Conservation (phyloP, 2,888 invertebrate species). For the Clivina fossor region DNA sequence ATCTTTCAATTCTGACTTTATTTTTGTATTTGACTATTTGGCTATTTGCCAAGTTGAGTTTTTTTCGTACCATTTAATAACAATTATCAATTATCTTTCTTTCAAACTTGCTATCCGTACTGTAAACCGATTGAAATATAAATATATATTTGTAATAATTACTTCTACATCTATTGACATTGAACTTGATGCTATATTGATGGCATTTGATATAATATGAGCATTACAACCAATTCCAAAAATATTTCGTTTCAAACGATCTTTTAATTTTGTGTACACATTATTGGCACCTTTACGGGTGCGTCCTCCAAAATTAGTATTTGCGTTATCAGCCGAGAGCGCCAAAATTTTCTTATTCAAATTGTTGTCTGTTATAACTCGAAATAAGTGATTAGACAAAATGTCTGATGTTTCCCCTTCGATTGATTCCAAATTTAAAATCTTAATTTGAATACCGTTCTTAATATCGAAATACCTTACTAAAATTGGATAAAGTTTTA, state of each 20-base stretch:
- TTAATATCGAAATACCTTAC: constrained; percentile 29
- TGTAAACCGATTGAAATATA: constrained; percentile 41
- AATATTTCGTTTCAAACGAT: constrained; percentile 34
- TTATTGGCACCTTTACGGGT: constrained; percentile 11
- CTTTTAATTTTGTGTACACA: constrained; percentile 28
- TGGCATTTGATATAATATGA: constrained; percentile 39
- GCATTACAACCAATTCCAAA: constrained; percentile 42
- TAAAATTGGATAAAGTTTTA: constrained; percentile 34
- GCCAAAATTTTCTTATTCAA: constrained; percentile 9
- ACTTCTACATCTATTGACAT: constrained; percentile 42
- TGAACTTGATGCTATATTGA: constrained; percentile 33
- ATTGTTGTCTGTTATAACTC: constrained; percentile 9
- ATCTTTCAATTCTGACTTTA: no score
- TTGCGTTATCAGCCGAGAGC: constrained; percentile 18
- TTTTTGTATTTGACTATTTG: no score
- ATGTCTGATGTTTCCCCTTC: constrained; percentile 18
- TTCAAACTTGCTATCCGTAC: no score
- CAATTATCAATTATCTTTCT: no score
- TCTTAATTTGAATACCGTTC: constrained; percentile 9
- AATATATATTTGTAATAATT: constrained; percentile 39
- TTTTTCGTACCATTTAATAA: no score
- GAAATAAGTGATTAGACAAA: constrained; percentile 25
- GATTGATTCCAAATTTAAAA: constrained; percentile 8
- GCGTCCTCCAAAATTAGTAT: constrained; percentile 36
- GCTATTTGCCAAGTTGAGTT: no score